Percentiles rank a stretch among this genome's conserved stretches.
Conservation (phyloP, 2,888 invertebrate genomes). For the Drosophila quinaria region DNA sequence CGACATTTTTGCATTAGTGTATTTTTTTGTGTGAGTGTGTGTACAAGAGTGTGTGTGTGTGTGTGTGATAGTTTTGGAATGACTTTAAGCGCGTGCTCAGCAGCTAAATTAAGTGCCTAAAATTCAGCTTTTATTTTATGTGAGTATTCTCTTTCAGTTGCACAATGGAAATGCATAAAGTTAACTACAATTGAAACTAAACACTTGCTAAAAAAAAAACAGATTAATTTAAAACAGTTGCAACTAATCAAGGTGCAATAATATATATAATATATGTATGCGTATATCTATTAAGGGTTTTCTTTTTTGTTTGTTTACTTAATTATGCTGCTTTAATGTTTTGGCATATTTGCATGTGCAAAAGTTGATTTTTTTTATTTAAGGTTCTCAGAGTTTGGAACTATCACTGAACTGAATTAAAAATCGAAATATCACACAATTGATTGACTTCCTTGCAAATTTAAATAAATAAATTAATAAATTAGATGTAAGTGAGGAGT, state of each 20-base stretch:
- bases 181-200: slow-evolving; percentile 52
- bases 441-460: slow-evolving; percentile 37
- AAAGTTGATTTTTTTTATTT: slow-evolving; percentile 33
- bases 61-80: slow-evolving; percentile 24
- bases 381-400: slow-evolving; percentile 49
- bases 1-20: slow-evolving; percentile 72
- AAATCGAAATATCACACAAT: slow-evolving; percentile 56
- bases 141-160: slow-evolving; percentile 50
- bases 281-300: slow-evolving; percentile 25
- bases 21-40: slow-evolving; percentile 21
- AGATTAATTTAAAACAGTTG: background rate
- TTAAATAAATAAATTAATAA: slow-evolving; percentile 50
- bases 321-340: slow-evolving; percentile 31
- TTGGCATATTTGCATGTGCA: slow-evolving; percentile 49
- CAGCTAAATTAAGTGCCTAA: slow-evolving; percentile 34
- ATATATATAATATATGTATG: slow-evolving; percentile 12
- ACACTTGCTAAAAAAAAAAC: slow-evolving; percentile 29
- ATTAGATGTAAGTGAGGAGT: slow-evolving; percentile 42
- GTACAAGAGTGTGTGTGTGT: slow-evolving; percentile 24
- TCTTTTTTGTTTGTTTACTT: background rate
- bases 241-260: slow-evolving; percentile 31
- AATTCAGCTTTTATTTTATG: slow-evolving; percentile 20
- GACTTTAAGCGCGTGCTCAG: slow-evolving; percentile 40
- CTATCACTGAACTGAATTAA: slow-evolving; percentile 53
- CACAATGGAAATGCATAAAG: slow-evolving; percentile 46